Conservation (phyloP, 2,888 invertebrate genomes). For the Atrina japonica region DNA sequence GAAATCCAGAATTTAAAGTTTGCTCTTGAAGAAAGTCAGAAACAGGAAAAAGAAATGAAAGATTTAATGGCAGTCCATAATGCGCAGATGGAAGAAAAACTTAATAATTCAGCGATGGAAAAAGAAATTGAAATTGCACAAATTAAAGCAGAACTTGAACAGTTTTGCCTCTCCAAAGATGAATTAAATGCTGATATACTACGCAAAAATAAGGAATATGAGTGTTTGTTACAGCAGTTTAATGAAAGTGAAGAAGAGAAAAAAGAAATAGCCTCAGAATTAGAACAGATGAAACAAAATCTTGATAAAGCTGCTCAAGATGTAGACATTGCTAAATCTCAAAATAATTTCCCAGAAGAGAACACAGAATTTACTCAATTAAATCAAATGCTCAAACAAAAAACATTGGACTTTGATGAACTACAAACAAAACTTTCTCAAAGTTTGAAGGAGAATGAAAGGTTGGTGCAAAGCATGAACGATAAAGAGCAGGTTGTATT, state of each 20-base stretch:
- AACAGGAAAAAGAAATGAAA: slow-evolving; percentile 23
- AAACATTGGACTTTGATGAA: background rate
- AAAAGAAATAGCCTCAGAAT: slow-evolving; percentile 25
- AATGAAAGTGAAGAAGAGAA: slow-evolving; percentile 26
- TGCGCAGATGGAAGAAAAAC: slow-evolving; percentile 46
- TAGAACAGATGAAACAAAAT: slow-evolving; percentile 40
- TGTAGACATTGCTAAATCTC: too few relatives aligned
- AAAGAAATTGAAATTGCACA: slow-evolving; percentile 56
- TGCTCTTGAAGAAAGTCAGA: slow-evolving; percentile 29
- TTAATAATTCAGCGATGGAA: slow-evolving; percentile 20
- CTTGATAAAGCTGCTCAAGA: too few relatives aligned
- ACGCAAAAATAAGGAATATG: slow-evolving; percentile 17
- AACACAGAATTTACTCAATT: background rate
- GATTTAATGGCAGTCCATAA: slow-evolving; percentile 45
- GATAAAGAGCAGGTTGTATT: slow-evolving; percentile 10
- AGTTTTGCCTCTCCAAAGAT: slow-evolving; percentile 15
- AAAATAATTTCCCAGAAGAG: too few relatives aligned
- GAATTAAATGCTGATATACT: slow-evolving; percentile 19
- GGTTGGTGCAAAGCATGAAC: slow-evolving; percentile 1
- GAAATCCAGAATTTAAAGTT: too few relatives aligned
- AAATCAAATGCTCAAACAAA: slow-evolving; percentile 1
- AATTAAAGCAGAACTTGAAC: slow-evolving; percentile 55
- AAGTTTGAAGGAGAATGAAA: background rate
- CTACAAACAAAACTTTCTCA: slow-evolving; percentile 16
- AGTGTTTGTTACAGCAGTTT: slow-evolving; percentile 13